Percentiles rank a stretch among this genome's conserved stretches.
Evolutionary conservation across 2,113 vertebrate genomes (phyloP).

Genomic region (Phaetusa simplex): DNA sequence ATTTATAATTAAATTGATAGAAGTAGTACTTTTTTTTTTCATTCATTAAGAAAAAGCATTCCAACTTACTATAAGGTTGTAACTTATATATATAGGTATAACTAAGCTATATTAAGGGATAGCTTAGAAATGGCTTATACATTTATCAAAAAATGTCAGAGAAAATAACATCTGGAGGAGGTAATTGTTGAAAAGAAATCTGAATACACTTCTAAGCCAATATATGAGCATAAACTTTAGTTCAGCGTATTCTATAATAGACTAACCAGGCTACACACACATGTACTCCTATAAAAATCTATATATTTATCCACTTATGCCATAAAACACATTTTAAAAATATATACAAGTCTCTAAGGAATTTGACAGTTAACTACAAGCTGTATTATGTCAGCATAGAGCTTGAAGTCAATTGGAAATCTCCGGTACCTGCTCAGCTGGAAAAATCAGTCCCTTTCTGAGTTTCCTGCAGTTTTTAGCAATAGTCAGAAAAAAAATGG

Average conservation of each 20-base stretch:
- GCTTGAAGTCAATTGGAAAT: neutral
- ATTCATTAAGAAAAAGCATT: neutral
- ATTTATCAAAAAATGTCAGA: neutral
- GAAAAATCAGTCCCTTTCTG: neutral
- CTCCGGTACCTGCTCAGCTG: neutral
- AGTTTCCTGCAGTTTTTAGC: neutral
- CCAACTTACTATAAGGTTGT: neutral
- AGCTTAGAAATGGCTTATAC: neutral
- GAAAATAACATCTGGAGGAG: constrained; percentile 2
- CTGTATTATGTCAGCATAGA: neutral
- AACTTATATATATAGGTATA: too few species aligned
- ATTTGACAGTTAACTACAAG: neutral
- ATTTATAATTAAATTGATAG: neutral
- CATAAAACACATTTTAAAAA: constrained; percentile 44
- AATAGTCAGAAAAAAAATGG: neutral
- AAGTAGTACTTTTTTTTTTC: neutral
- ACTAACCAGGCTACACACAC: neutral
- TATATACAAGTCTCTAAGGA: neutral
- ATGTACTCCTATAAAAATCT: neutral
- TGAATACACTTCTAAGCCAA: neutral
- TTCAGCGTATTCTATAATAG: neutral
- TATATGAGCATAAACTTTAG: neutral
- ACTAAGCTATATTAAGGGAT: neutral
- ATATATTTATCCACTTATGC: neutral
- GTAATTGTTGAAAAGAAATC: neutral